Conservation (phyloP, 2,888 invertebrate species). For the Stramonita haemastoma region DNA sequence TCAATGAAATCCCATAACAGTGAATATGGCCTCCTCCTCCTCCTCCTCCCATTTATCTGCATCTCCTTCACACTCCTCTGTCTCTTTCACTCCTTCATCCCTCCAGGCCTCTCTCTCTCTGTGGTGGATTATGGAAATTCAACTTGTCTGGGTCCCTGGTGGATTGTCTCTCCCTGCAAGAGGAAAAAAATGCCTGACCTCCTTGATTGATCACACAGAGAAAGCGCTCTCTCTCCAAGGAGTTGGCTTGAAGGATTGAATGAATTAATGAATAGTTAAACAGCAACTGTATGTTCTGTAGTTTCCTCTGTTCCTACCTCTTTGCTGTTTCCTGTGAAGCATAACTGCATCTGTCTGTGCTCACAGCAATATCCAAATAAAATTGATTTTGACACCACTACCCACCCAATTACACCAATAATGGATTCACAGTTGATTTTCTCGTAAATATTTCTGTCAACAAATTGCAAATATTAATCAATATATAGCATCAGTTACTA, state of each 20-base stretch:
- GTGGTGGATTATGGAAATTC: conserved; percentile 16
- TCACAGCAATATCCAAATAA: too few relatives aligned
- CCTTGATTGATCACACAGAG: conserved; percentile 18
- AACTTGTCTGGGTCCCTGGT: conserved; percentile 23
- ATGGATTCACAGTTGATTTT: too few relatives aligned
- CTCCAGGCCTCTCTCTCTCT: neutral
- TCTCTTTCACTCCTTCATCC: neutral
- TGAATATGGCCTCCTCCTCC: neutral
- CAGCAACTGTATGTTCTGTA: neutral
- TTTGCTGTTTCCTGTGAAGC: neutral
- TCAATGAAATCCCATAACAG: conserved; percentile 19
- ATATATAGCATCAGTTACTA: too few relatives aligned
- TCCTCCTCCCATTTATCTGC: neutral
- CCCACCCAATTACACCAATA: too few relatives aligned
- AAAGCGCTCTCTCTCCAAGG: neutral
- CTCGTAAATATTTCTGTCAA: too few relatives aligned
- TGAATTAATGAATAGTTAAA: neutral
- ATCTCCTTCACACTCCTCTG: neutral
- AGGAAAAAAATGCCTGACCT: neutral
- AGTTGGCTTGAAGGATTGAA: neutral
- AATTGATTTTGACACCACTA: too few relatives aligned
- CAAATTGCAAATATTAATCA: too few relatives aligned
- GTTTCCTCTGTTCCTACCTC: neutral
- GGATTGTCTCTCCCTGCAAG: neutral
- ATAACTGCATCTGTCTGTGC: too few relatives aligned